A percentile compares a stretch with the other conserved stretches of the same genome.
Evolutionary conservation across 2,113 vertebrate genomes (phyloP).

Genomic region (Cyanistes caeruleus): DNA sequence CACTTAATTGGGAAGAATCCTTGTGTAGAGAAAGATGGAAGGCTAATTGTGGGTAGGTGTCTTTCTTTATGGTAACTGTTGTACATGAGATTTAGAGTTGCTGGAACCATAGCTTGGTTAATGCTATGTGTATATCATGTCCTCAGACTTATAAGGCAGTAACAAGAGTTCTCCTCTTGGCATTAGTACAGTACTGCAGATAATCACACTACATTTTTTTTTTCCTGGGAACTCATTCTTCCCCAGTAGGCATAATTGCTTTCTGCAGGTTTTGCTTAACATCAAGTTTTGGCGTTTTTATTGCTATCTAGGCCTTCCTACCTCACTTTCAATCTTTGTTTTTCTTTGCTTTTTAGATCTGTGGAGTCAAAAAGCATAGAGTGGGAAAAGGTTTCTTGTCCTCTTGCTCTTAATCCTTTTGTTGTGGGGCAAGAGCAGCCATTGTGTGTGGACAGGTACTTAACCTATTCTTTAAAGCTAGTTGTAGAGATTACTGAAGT

Average conservation of each 20-base stretch:
- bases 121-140: neutral
- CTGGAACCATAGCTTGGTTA: neutral
- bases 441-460: neutral
- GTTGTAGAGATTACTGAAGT: neutral
- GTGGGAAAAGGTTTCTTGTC: neutral
- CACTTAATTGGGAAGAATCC: neutral
- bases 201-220: neutral
- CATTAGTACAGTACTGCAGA: neutral
- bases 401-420: neutral
- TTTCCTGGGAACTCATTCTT: neutral
- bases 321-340: neutral
- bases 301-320: neutral
- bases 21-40: neutral
- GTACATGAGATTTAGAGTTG: neutral
- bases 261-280: neutral
- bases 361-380: neutral
- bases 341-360: neutral
- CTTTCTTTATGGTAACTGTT: neutral
- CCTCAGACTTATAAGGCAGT: neutral
- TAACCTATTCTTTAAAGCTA: neutral
- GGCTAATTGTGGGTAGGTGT: neutral
- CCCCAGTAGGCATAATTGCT: neutral
- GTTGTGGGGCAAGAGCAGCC: neutral
- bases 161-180: neutral
- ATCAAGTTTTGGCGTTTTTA: neutral